These are phyloP conservation scores for Aleiodes leptofemur DNA, from an alignment of 2,888 invertebrate genomes.

Conservation along the genomic window DNA sequence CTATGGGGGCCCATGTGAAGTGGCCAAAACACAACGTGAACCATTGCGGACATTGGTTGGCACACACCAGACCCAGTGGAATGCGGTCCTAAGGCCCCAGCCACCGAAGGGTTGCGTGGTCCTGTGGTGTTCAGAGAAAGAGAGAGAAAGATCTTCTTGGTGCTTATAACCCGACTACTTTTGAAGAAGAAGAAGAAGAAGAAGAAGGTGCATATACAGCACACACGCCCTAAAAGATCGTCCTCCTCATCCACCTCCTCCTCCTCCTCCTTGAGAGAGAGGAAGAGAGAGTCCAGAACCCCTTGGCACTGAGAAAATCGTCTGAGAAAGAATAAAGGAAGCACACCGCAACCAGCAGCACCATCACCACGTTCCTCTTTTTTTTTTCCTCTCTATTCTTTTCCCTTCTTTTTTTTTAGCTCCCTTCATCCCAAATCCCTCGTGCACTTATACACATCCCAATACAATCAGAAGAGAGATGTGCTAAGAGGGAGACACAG, in stretches of 20 bases:
- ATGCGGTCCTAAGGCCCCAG: slow-evolving; percentile 68
- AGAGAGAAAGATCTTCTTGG: slow-evolving; percentile 1
- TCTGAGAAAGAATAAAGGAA: slow-evolving; percentile 21
- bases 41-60: slow-evolving; percentile 38
- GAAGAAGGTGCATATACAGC: background rate
- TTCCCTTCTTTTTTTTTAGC: background rate
- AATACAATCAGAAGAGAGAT: slow-evolving; percentile 25
- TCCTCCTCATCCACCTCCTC: background rate
- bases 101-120: slow-evolving; percentile 57
- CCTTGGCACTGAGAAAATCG: too few relatives aligned
- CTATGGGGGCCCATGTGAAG: background rate
- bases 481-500: slow-evolving; percentile 31
- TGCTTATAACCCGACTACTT: slow-evolving; percentile 20
- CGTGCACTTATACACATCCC: slow-evolving; percentile 13
- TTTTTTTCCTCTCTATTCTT: slow-evolving; percentile 1
- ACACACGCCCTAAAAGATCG: background rate
- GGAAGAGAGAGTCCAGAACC: background rate
- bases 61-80: slow-evolving; percentile 65
- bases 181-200: background rate
- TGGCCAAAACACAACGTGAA: background rate
- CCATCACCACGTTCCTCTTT: slow-evolving; percentile 26
- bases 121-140: slow-evolving; percentile 48
- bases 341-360: slow-evolving; percentile 36
- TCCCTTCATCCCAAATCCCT: background rate
- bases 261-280: background rate